phyloP scores from a whole-genome alignment of 2,113 vertebrate genomes.

The Peromyscus polionotus region DNA sequence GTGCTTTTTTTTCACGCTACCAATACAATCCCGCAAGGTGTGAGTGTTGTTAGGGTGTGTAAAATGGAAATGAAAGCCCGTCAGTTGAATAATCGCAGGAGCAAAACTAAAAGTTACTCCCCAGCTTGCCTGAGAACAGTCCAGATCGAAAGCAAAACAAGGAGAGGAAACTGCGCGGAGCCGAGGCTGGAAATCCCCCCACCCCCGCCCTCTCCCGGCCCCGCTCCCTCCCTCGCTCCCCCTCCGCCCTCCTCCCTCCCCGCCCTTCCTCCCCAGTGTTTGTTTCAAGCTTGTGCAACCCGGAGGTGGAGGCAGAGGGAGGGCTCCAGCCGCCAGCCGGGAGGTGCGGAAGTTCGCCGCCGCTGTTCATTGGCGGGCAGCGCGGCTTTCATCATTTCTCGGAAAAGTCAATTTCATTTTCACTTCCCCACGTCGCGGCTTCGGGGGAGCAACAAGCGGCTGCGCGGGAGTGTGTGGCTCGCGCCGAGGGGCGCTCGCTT shows the following conservation, averaged over 20 bases:
- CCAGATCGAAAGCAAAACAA: constrained; percentile 99
- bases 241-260: constrained; percentile 74
- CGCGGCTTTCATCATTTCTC: constrained; percentile 84
- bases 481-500: neutral
- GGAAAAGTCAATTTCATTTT: constrained; percentile 93
- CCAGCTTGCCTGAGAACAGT: constrained; percentile 87
- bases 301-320: constrained; percentile 74
- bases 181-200: constrained; percentile 92
- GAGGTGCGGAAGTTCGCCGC: constrained; percentile 84
- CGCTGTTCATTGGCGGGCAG: constrained; percentile 81
- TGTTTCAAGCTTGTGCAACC: constrained; percentile 85
- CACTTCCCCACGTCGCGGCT: constrained; percentile 89
- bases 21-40: constrained; percentile 87
- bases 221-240: constrained; percentile 54
- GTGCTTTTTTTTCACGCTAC: constrained; percentile 85
- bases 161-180: constrained; percentile 90
- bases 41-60: constrained; percentile 86
- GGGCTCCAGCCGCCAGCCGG: constrained; percentile 54
- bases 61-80: constrained; percentile 87
- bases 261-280: constrained; percentile 86
- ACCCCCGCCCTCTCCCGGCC: constrained; percentile 74
- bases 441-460: constrained; percentile 75
- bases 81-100: constrained; percentile 87
- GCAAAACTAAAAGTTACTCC: constrained; percentile 91
- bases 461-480: constrained; percentile 2